Base-by-base conservation (phyloP, 2,797 vertebrate species). In the Hafferia zeledoni region DNA sequence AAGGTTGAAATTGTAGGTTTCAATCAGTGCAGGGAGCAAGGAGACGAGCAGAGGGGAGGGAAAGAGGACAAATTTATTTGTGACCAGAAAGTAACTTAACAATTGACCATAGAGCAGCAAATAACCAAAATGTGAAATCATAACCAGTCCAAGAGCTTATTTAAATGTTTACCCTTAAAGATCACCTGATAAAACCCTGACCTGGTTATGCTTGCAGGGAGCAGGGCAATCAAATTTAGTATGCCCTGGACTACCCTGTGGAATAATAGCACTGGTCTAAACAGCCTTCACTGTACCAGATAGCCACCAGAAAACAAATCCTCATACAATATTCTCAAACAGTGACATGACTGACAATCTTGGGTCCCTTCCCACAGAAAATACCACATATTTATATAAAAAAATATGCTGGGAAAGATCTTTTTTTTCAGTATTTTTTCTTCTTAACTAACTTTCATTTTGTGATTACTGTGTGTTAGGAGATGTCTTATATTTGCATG, bases 1-100 rank as follows among this genome's bases (percentile, higher is more conserved):
- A 31, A 47, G 37, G 60, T 2, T 76, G 41, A n/a, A 84, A 78
- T 8, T 67, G 9, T 43, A 75, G 35, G n/a, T 65, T 52, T 57
- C 24, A 31, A 6, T 55, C 31, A 61, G 30, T 3, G 5, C 3
- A 3, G 3, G 17, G 23, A 47, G 10, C 6, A 30, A 68, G 20
- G 4, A 4, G 8, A 2, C n/a, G 8, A 3, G 1, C 0, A 2
- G 5, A 1, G 5, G 1, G 9, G 13, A 64, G 13, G 5, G 46
- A 61, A 5, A 56, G 6, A 61, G 4, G 13, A 77, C 22, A 53
- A 71, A 61, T 83, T 79, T 46, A 76, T 44, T 16, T 60, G 23
- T 16, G 20, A 80, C 14, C 7, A 33, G 17, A 33, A 55, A 20
- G 16, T 41, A 82, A 59, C 9, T 56, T 0, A 57, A 44, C 13